Evolutionary conservation across 2,888 invertebrate genomes (phyloP).

Genomic region (Drosophila cognata): DNA sequence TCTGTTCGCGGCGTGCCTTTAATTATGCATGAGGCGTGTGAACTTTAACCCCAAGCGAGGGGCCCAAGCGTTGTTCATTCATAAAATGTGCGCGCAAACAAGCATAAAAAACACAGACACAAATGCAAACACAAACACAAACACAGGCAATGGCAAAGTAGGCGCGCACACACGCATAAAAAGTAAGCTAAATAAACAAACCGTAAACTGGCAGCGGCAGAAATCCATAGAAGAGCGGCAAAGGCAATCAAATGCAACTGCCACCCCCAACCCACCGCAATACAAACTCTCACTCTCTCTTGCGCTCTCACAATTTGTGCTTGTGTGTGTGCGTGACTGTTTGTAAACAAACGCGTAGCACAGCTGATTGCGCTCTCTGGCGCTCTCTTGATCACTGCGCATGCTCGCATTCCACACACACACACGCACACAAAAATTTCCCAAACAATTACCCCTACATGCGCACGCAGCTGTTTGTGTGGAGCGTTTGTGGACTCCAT

Average conservation of each 20-base stretch:
- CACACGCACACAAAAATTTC: constrained; percentile 62
- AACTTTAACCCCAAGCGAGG: constrained; percentile 59
- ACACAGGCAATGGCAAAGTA: constrained; percentile 37
- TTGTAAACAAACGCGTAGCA: constrained; percentile 49
- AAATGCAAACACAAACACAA: constrained; percentile 20
- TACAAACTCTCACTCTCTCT: not conserved
- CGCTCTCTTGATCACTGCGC: constrained; percentile 56
- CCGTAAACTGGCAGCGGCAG: constrained; percentile 40
- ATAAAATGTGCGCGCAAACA: constrained; percentile 66
- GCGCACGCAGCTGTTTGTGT: constrained; percentile 51
- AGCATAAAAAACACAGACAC: constrained; percentile 28
- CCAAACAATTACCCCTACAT: constrained; percentile 82
- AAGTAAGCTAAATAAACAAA: constrained; percentile 77
- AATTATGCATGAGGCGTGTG: constrained; percentile 63
- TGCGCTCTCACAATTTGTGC: constrained; percentile 15
- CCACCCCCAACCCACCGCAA: constrained; percentile 7
- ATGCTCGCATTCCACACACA: constrained; percentile 55
- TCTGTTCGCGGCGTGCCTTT: constrained; percentile 35
- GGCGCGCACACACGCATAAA: constrained; percentile 56
- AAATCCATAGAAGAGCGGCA: constrained; percentile 19
- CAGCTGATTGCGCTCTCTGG: constrained; percentile 46
- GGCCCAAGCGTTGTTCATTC: constrained; percentile 57
- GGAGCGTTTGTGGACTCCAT: constrained; percentile 44
- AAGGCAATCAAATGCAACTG: constrained; percentile 37
- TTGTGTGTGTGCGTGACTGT: constrained; percentile 35